Base-by-base conservation (phyloP, 2,797 vertebrate genomes). In the Serranus cabrilla region DNA sequence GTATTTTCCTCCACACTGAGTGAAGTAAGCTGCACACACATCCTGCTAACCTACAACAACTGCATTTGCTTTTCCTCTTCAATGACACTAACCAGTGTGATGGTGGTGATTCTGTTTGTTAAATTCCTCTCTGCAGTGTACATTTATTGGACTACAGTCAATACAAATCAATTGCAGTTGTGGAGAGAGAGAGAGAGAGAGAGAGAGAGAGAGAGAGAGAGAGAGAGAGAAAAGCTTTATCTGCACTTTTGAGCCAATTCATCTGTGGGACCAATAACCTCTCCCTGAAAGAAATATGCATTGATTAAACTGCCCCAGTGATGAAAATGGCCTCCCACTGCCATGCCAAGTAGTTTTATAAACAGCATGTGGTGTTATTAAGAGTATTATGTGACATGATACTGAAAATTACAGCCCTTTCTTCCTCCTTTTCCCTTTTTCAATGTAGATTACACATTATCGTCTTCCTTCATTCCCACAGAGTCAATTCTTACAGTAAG, bases 161-260 rank as follows among this genome's bases (percentile, higher is more conserved):
- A 72, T 58, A 56, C 31, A 77, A 77, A 84, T 74, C 31, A 81
- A 68, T 62, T 9, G 9, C 60, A 83, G 23, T 51, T 40, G 39
- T 17, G 7, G 27, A 67, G 11, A 17, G 17, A 25, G 21, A 64
- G 42, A 34, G 31, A 10, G 45, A 55, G 27, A 27, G 27, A 27
- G 27, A 27, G 27, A 27, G 27, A 27, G 27, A 61, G 75, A 76
- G n/a, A n/a, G 31, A 10, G 45, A 55, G 27, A 27, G 27, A 27
- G 27, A 27, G 27, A 27, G 27, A 27, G 27, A 61, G 75, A 76
- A 34, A 42, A 27, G 27, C 34, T 34, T 40, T 23, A 60, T 58
- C 40, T 71, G 21, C 25, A 71, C 14, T 59, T 66, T 47, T 42
- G 21, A 76, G 57, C 11, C 62, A 66, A 67, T 75, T 78, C 13